Evolutionary conservation across 2,113 vertebrate genomes (phyloP), one percentile per base, ranked within the genome.

Genomic region (Elephantulus edwardii): DNA sequence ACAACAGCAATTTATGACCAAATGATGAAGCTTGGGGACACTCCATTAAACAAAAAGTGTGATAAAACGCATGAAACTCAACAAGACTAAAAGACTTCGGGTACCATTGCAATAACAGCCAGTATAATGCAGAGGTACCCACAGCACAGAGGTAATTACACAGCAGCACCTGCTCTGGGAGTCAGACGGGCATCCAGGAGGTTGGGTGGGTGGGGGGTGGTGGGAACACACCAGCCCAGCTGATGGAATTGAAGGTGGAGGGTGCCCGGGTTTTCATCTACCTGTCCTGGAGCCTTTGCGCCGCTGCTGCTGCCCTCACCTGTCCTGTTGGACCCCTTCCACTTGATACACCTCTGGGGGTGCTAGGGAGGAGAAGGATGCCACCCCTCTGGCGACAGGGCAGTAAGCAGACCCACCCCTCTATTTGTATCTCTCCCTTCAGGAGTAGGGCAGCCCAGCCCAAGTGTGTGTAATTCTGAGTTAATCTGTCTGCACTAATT

Each of bases 401-500:
- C 1, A 1, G 28, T 24, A n/a, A 68, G 10, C 5, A 83, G 60
- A 10, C 11, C 17, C 10, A 2, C 22, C 30, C n/a, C 17, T 60
- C 60, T 28, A 33, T 60, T 42, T 6, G 24, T 11, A 1, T 1
- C 48, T 26, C 60, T 48, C 52, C 30, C 40, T 66, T 56, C 56
- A 91, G 68, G 62, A 84, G 62, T 40, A 4, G 42, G 54, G 79
- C 6, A 82, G 72, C 78, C 33, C 64, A 83, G 92, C 90, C 90
- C 44, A 46, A 58, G 72, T 44, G 85, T 77, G 79, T 92, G 89
- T 68, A 79, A 93, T 93, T 95, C 91, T 79, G 94, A 95, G 93
- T 95, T 95, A 96, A 96, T 96, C 95, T 95, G 92, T 96, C 91
- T 92, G 92, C 83, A 74, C 94, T 96, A 95, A 96, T 95, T 96